Percentiles rank a stretch among this genome's conserved stretches.
Evolutionary conservation across 2,797 vertebrate genomes (phyloP).

Genomic region (Gymnodraco acuticeps): DNA sequence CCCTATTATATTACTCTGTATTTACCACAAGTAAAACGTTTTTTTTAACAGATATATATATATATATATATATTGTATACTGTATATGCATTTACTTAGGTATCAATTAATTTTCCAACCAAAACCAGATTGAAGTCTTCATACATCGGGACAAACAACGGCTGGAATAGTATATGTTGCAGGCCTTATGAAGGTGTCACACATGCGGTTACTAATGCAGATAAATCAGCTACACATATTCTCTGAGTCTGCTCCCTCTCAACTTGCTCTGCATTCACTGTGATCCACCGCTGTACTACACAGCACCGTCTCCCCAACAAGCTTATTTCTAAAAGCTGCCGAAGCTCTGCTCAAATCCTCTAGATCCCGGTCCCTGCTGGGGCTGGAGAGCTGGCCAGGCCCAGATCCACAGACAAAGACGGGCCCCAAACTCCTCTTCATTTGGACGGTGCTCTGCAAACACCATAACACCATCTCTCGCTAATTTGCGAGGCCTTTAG

Average conservation of each 20-base stretch:
- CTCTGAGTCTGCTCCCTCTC: conserved; percentile 28
- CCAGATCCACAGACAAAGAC: conserved; percentile 77
- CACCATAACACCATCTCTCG: conserved; percentile 72
- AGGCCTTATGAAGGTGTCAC: conserved; percentile 43
- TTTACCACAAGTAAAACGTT: background rate
- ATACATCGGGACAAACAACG: conserved; percentile 11
- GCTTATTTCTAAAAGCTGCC: conserved; percentile 81
- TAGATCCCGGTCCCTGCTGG: conserved; percentile 77
- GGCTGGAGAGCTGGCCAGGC: conserved; percentile 68
- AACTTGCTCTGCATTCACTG: conserved; percentile 56
- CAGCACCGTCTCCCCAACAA: conserved; percentile 64
- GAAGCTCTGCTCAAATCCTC: conserved; percentile 77
- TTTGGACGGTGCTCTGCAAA: conserved; percentile 71
- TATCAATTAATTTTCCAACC: background rate
- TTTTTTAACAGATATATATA: background rate
- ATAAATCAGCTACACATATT: conserved; percentile 43
- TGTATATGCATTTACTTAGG: background rate
- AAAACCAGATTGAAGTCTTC: conserved; percentile 5
- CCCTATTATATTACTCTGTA: too few species aligned
- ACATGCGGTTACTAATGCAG: conserved; percentile 33
- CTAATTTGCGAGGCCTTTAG: conserved; percentile 78
- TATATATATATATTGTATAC: background rate
- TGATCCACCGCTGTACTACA: conserved; percentile 65
- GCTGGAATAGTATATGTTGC: conserved; percentile 14
- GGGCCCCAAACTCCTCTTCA: conserved; percentile 62